phyloP scores from a whole-genome alignment of 2,888 invertebrate species.

The Syrista parreyssii region DNA sequence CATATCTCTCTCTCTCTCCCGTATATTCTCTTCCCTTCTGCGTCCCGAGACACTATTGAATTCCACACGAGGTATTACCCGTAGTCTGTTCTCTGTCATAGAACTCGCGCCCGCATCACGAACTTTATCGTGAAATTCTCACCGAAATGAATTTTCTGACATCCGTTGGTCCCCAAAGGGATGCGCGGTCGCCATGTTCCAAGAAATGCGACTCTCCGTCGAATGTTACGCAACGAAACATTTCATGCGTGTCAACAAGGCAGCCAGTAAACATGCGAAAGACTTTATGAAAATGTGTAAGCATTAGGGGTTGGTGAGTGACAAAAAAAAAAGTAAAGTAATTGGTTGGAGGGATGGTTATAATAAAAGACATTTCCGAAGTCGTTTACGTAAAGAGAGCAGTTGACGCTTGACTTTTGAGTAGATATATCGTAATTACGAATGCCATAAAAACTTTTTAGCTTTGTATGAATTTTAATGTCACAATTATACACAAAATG shows the following conservation, averaged over 20 bases:
- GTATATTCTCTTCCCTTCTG: background rate
- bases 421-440: background rate
- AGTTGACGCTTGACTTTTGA: background rate
- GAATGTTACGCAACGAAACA: background rate
- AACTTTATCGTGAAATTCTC: background rate
- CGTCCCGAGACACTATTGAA: background rate
- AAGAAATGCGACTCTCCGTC: background rate
- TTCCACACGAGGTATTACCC: background rate
- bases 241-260: background rate
- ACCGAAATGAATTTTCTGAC: background rate
- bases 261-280: background rate
- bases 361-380: background rate
- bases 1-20: too few relatives aligned
- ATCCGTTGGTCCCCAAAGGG: background rate
- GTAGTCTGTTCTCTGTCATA: background rate
- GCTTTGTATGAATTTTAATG: background rate
- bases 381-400: background rate
- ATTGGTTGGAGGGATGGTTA: background rate
- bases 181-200: background rate
- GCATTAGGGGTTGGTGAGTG: background rate
- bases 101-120: background rate
- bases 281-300: background rate
- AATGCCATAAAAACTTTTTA: background rate
- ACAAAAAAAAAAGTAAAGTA: background rate
- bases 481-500: background rate